Conservation (phyloP, 2,888 invertebrate genomes). For the Ophraella communa region DNA sequence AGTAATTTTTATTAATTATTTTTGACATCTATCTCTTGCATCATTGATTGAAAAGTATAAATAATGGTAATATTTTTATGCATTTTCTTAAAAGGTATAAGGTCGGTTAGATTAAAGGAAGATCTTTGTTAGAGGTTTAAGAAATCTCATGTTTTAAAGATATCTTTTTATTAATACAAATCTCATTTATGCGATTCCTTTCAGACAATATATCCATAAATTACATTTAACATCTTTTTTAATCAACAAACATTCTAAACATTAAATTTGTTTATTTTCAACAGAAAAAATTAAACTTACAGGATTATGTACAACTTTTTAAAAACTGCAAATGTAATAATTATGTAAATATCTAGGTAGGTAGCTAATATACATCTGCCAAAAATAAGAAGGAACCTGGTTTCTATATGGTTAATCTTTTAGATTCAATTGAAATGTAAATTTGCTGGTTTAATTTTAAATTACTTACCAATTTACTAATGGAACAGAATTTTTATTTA, state of each 20-base stretch:
- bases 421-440: too few relatives aligned
- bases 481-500: neutral
- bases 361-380: neutral
- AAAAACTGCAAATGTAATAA: neutral
- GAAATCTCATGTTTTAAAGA: neutral
- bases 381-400: neutral
- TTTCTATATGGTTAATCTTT: too few relatives aligned
- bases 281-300: slow-evolving; percentile 16
- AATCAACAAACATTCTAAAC: slow-evolving; percentile 21
- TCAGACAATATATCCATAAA: slow-evolving; percentile 21
- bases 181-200: slow-evolving; percentile 5
- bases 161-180: slow-evolving; percentile 30
- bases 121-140: too few relatives aligned
- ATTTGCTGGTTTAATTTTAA: too few relatives aligned
- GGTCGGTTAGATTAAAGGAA: neutral
- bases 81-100: too few relatives aligned
- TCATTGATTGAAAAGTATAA: too few relatives aligned
- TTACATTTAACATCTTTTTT: slow-evolving; percentile 19
- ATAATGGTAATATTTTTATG: too few relatives aligned
- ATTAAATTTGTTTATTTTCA: slow-evolving; percentile 22
- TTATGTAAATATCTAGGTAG: slow-evolving; percentile 6
- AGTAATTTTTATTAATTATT: too few relatives aligned
- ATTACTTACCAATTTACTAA: too few relatives aligned
- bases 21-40: too few relatives aligned
- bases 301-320: slow-evolving; percentile 14